A percentile compares a stretch with the other conserved stretches of the same genome.
These are phyloP conservation scores for Lasioglossum morio DNA, from an alignment of 2,888 invertebrate genomes.

Conservation along the genomic window DNA sequence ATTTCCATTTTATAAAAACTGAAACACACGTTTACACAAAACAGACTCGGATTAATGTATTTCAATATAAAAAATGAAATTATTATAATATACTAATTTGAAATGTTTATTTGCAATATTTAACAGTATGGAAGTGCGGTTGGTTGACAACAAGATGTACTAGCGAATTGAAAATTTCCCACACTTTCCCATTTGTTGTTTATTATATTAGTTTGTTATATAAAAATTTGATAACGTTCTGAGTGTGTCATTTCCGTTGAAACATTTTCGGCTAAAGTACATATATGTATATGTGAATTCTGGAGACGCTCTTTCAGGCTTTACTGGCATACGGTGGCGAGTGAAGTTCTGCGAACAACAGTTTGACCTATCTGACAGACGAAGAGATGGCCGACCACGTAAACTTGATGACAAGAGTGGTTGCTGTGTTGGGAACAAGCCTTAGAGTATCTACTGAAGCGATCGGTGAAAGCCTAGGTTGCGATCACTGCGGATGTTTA, in stretches of 20 bases:
- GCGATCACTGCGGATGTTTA: background rate
- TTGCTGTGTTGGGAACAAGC: background rate
- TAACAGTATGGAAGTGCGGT: too few relatives aligned
- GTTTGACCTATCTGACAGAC: slow-evolving; percentile 10
- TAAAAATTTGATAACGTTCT: background rate
- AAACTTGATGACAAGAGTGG: slow-evolving; percentile 2
- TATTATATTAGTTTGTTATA: background rate
- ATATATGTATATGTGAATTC: background rate
- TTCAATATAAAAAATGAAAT: too few relatives aligned
- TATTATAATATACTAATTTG: too few relatives aligned
- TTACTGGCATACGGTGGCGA: background rate
- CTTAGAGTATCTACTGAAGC: background rate
- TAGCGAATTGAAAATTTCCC: too few relatives aligned
- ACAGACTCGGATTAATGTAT: too few relatives aligned
- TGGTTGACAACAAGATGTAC: too few relatives aligned
- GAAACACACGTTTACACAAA: too few relatives aligned
- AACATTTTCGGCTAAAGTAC: background rate
- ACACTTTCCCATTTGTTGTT: background rate
- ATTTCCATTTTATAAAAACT: too few relatives aligned
- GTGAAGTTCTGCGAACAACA: background rate
- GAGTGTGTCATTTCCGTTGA: background rate
- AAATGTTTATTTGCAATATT: too few relatives aligned
- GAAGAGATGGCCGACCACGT: slow-evolving; percentile 10
- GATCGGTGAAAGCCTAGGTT: background rate
- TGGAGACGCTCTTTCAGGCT: background rate